Percentiles rank a stretch among this genome's conserved stretches.
Conservation (phyloP, 2,888 invertebrate genomes). For the Lymantria dispar region DNA sequence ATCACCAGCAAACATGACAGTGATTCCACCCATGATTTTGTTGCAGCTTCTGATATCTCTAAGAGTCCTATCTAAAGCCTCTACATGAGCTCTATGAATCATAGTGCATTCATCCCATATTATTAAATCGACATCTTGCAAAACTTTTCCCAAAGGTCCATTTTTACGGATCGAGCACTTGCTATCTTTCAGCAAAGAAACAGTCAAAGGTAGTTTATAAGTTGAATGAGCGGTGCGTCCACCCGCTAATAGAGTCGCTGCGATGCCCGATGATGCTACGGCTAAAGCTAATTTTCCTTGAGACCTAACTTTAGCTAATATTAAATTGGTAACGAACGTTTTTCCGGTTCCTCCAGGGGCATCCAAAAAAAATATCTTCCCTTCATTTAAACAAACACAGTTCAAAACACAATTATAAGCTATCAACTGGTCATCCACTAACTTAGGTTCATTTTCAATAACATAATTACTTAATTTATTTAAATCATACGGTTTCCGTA, state of each 20-base stretch:
- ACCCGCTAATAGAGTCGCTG: neutral
- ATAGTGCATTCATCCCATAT: conserved; percentile 35
- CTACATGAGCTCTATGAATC: conserved; percentile 16
- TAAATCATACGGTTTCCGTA: conserved; percentile 16
- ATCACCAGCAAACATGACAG: conserved; percentile 15
- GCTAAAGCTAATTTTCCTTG: conserved; percentile 20
- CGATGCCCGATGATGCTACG: conserved; percentile 6
- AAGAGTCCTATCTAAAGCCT: conserved; percentile 7
- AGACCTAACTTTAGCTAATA: conserved; percentile 22
- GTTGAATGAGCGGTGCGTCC: conserved; percentile 7
- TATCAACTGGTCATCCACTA: conserved; percentile 16
- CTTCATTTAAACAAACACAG: conserved; percentile 13
- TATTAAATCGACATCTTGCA: conserved; percentile 21
- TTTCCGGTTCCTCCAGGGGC: conserved; percentile 12
- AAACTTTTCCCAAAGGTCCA: conserved; percentile 11
- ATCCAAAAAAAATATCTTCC: conserved; percentile 12
- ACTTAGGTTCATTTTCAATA: conserved; percentile 17
- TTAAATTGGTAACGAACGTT: conserved; percentile 15
- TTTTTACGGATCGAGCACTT: conserved; percentile 23
- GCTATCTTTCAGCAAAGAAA: conserved; percentile 23
- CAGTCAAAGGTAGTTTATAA: conserved; percentile 8
- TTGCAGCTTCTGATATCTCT: conserved; percentile 8
- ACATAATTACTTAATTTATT: conserved; percentile 15
- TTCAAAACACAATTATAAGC: conserved; percentile 16
- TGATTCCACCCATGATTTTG: conserved; percentile 19